Percentiles rank a stretch among this genome's conserved stretches.
Evolutionary conservation across 2,888 invertebrate species (phyloP).

Genomic region (Cremastinae sp.): DNA sequence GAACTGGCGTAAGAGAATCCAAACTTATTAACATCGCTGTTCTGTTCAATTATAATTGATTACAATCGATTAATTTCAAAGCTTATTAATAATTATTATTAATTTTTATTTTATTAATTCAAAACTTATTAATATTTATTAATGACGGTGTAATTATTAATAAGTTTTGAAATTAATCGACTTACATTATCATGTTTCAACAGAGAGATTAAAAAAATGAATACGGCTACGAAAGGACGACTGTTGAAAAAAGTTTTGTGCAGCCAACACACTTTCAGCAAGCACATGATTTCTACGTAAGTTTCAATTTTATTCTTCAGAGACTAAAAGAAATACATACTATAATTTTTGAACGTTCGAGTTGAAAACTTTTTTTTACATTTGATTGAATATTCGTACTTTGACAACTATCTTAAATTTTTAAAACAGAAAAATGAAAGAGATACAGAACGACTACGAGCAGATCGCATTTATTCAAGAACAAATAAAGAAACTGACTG

Average conservation of each 20-base stretch:
- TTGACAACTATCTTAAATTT: no score
- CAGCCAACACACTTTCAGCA: conserved; percentile 30
- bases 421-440: conserved; percentile 38
- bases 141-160: no score
- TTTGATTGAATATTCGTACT: no score
- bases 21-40: background rate
- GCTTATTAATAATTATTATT: no score
- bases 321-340: no score
- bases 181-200: background rate
- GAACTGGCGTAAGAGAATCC: conserved; percentile 38
- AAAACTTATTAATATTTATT: no score
- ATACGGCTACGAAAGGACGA: background rate
- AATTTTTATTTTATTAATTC: no score
- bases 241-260: conserved; percentile 34
- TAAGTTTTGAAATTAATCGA: background rate
- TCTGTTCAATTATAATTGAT: no score
- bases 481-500: conserved; percentile 1
- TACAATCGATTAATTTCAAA: no score
- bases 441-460: conserved; percentile 25
- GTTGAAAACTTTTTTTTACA: background rate
- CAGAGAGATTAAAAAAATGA: conserved; percentile 15
- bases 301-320: background rate
- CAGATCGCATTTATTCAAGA: conserved; percentile 22
- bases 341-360: no score
- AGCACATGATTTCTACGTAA: conserved; percentile 25